phyloP scores from a whole-genome alignment of 2,888 invertebrate genomes.

The Troides helena region DNA sequence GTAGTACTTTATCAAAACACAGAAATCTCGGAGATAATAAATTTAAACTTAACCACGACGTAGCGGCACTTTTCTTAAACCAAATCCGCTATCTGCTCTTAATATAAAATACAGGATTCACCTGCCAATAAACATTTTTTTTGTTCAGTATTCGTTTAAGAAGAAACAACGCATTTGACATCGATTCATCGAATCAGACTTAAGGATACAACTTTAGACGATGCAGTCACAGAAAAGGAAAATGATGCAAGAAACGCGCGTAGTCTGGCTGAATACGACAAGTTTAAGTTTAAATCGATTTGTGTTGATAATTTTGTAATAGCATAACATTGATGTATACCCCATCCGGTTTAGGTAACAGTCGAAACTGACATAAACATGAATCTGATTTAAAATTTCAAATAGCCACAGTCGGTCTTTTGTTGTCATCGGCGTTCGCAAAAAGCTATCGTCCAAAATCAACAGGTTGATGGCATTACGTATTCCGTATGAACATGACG shows the following conservation, averaged over 20 bases:
- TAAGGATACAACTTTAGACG: constrained; percentile 17
- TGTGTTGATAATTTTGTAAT: constrained; percentile 38
- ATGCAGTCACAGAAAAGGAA: constrained; percentile 36
- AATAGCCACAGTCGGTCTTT: constrained; percentile 56
- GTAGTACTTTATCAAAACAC: constrained; percentile 23
- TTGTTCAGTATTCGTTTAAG: constrained; percentile 58
- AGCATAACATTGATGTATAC: constrained; percentile 68
- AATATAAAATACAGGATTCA: constrained; percentile 71
- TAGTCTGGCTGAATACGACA: neutral
- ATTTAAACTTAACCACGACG: constrained; percentile 37
- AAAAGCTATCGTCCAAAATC: constrained; percentile 49
- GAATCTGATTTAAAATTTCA: constrained; percentile 72
- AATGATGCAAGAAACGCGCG: constrained; percentile 10
- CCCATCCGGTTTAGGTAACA: constrained; percentile 64
- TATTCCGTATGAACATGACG: constrained; percentile 49
- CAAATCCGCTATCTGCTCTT: constrained; percentile 51
- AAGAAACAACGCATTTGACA: constrained; percentile 61
- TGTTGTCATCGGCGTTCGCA: constrained; percentile 57
- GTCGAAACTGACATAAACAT: constrained; percentile 68
- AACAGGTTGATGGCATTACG: constrained; percentile 57
- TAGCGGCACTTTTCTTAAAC: constrained; percentile 46
- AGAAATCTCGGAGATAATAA: constrained; percentile 23
- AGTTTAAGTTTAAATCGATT: constrained; percentile 5
- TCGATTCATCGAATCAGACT: constrained; percentile 63
- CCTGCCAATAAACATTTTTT: constrained; percentile 65